These are phyloP conservation scores for Cyprinella venusta DNA, from an alignment of 2,797 vertebrate species.

Conservation along the genomic window DNA sequence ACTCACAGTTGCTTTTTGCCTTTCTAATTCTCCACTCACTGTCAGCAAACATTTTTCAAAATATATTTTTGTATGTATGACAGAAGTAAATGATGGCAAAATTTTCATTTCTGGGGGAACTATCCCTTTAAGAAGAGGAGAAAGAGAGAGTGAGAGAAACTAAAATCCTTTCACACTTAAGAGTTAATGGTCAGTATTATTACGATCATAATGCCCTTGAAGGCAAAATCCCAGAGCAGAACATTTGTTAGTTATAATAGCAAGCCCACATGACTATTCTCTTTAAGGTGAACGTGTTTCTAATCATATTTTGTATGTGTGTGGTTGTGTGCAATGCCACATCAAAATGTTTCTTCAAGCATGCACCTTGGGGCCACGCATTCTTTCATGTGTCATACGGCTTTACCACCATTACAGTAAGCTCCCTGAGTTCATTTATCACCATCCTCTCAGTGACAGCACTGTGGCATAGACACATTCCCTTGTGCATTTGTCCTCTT, in stretches of 20 bases:
- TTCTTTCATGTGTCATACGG: neutral
- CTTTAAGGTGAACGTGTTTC: conserved; percentile 1
- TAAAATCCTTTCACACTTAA: neutral
- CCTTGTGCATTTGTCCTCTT: conserved; percentile 30
- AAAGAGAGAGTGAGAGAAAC: neutral
- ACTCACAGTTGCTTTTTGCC: conserved; percentile 39
- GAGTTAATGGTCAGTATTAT: conserved; percentile 27
- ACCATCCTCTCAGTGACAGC: conserved; percentile 34
- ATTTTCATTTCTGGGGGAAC: neutral
- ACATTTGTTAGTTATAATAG: neutral
- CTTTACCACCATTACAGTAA: conserved; percentile 38
- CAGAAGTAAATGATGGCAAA: neutral
- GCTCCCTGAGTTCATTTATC: conserved; percentile 40
- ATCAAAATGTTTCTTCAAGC: conserved; percentile 12
- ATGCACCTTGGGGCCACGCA: conserved; percentile 14
- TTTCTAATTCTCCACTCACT: neutral
- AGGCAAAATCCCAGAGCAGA: conserved; percentile 4
- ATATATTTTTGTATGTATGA: neutral
- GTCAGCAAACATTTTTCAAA: neutral
- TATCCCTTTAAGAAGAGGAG: neutral
- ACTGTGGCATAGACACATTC: conserved; percentile 10
- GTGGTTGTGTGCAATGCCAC: neutral
- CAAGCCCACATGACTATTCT: neutral
- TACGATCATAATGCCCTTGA: conserved; percentile 5
- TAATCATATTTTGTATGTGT: neutral